Evolutionary conservation across 2,888 invertebrate species (phyloP), one percentile per base, ranked within the genome.

Genomic region (Megaustenia siamemsis): DNA sequence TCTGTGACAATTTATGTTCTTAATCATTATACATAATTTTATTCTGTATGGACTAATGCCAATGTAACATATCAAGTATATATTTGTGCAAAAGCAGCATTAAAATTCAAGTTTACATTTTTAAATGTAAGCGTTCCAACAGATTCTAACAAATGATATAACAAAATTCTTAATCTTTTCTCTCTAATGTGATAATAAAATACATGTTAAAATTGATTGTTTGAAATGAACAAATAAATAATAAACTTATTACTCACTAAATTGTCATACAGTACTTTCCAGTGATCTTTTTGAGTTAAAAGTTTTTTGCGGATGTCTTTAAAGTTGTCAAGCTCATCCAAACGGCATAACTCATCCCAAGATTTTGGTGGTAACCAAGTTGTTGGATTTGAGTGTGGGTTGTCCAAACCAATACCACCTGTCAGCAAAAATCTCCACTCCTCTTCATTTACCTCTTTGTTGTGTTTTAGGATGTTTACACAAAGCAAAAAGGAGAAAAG

Each of bases 351-450:
- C 87, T 94, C 94, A 88, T 95, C 97, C 97, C 82, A 94, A 89
- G 97, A 96, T 85, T 96, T 96, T 0, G 95, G 94, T 0, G 97
- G 96, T 40, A 98, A 95, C 98, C 98, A 98, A 60, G 95, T 95
- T 0, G 96, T 95, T 0, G 98, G 97, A 94, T 98, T 98, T 82
- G 94, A 93, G 88, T 96, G 93, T 0, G 96, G 96, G 95, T 97
- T 97, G 88, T 96, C 96, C 78, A 97, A 94, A 24, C 96, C 96
- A 69, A 97, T 96, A 66, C 97, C 98, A 45, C 98, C 98, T 0
- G 97, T 98, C 88, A 98, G 93, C 35, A 98, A 94, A 94, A 98
- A 98, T 95, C 97, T 95, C 96, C 98, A 98, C 92, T 97, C 96
- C 0, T 94, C 90, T 63, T 97, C 94, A 78, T 93, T 90, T 0